These are phyloP conservation scores for Ceratosolen solmsi DNA, from an alignment of 1,140 invertebrate species.

Conservation along the genomic window DNA sequence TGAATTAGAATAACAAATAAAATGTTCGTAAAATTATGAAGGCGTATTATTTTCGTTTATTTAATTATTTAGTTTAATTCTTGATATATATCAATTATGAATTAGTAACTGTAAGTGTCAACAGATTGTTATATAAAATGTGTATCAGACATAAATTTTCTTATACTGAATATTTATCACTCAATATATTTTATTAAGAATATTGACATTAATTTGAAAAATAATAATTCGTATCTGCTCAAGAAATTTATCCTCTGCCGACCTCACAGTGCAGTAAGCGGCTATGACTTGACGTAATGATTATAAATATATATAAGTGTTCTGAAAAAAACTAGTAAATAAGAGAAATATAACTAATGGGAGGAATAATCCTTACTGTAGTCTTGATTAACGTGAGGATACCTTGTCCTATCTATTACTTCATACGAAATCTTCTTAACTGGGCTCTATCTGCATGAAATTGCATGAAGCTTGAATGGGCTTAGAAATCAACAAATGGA, in stretches of 20 bases:
- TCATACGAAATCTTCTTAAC: slow-evolving; percentile 4
- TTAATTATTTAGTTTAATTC: neutral
- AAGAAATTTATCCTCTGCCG: slow-evolving; percentile 56
- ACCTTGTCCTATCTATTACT: slow-evolving; percentile 16
- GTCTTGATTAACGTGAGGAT: neutral
- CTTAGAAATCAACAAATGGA: neutral
- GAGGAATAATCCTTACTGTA: neutral
- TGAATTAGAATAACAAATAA: neutral
- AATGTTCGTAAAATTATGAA: neutral
- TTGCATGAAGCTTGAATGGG: neutral
- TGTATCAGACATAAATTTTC: too few relatives aligned
- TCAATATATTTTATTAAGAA: too few relatives aligned
- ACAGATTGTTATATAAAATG: too few relatives aligned
- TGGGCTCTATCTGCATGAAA: slow-evolving; percentile 6
- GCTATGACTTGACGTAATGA: slow-evolving; percentile 53
- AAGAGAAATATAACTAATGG: neutral
- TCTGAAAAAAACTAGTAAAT: neutral
- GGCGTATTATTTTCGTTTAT: neutral
- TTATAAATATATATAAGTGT: slow-evolving; percentile 62
- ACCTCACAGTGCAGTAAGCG: neutral
- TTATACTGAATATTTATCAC: too few relatives aligned
- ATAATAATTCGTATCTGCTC: too few relatives aligned
- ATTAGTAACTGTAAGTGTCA: too few relatives aligned
- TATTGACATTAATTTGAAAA: slow-evolving; percentile 60
- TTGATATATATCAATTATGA: too few relatives aligned